phyloP scores from a whole-genome alignment of 2,113 vertebrate genomes.

The Furnarius figulus region DNA sequence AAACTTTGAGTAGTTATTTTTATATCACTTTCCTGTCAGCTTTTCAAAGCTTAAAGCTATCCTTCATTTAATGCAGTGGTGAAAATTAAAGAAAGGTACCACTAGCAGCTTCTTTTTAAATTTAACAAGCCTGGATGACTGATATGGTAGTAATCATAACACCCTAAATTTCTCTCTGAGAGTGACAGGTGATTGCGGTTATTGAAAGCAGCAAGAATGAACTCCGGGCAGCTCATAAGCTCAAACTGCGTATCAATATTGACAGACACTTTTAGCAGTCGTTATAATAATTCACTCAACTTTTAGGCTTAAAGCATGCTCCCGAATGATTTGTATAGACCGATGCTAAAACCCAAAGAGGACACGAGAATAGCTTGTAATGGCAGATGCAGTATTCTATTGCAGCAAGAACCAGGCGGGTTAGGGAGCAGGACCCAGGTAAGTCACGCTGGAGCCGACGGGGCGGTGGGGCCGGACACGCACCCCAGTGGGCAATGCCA shows the following conservation, averaged over 20 bases:
- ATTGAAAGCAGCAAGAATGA: background rate
- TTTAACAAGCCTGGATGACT: background rate
- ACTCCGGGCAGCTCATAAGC: background rate
- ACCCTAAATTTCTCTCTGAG: background rate
- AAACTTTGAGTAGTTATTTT: background rate
- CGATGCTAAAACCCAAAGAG: background rate
- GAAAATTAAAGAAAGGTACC: background rate
- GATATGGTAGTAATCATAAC: background rate
- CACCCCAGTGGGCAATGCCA: rapidly evolving
- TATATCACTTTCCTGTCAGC: background rate
- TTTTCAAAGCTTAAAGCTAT: background rate
- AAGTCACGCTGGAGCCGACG: too few species aligned
- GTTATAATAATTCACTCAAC: background rate
- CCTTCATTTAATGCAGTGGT: background rate
- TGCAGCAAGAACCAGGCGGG: background rate
- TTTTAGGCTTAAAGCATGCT: background rate
- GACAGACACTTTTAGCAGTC: background rate
- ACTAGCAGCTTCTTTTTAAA: background rate
- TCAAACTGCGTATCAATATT: background rate
- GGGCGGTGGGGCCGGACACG: rapidly evolving
- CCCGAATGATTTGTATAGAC: background rate
- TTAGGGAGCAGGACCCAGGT: background rate
- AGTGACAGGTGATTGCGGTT: background rate
- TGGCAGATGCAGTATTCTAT: background rate
- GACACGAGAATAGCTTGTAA: background rate